A percentile compares a stretch with the other conserved stretches of the same genome.
Conservation (phyloP, 2,888 invertebrate genomes). For the Cephalotes varians region DNA sequence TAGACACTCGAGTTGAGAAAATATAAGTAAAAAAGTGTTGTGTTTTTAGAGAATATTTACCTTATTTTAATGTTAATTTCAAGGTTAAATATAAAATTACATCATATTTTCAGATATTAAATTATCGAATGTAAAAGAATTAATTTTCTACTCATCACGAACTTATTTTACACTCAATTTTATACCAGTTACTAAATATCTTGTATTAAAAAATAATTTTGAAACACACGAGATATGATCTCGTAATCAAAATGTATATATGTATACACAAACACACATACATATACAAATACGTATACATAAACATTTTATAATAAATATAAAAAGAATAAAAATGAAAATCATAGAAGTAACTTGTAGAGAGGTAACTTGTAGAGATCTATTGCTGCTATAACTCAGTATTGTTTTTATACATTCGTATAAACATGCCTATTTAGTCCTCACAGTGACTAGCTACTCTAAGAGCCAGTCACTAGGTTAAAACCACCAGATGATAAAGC, state of each 20-base stretch:
- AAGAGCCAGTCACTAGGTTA: constrained; percentile 64
- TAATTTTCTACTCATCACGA: background rate
- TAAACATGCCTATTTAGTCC: constrained; percentile 59
- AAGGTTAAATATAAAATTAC: background rate
- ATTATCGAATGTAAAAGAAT: background rate
- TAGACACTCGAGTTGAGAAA: background rate
- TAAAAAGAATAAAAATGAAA: background rate
- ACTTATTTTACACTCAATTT: background rate
- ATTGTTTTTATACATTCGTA: constrained; percentile 51
- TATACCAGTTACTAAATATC: background rate
- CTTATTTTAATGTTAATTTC: background rate
- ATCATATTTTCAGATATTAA: background rate
- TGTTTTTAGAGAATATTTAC: background rate
- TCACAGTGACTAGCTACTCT: constrained; percentile 73
- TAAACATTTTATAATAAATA: background rate
- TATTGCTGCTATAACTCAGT: background rate
- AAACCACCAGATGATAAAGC: constrained; percentile 70
- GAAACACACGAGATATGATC: background rate
- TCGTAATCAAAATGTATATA: too few relatives aligned
- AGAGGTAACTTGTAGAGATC: background rate
- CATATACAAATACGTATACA: too few relatives aligned
- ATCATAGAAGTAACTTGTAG: background rate
- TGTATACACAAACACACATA: too few relatives aligned
- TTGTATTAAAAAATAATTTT: background rate
- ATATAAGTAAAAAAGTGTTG: background rate